Percentiles rank a stretch among this genome's conserved stretches.
Conservation (phyloP, 2,888 invertebrate genomes). For the Chloroclystis v-ata region DNA sequence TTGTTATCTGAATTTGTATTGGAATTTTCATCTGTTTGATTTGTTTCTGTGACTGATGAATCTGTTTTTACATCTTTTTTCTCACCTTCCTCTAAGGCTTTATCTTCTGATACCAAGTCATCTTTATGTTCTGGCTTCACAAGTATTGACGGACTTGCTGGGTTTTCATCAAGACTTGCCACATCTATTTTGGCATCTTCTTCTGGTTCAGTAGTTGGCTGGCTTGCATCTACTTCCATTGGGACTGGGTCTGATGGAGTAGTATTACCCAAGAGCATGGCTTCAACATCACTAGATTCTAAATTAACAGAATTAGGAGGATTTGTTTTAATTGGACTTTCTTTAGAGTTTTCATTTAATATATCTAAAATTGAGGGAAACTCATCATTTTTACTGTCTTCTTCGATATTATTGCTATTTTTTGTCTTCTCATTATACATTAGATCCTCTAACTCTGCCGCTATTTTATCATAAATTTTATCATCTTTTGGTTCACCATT, state of each 20-base stretch:
- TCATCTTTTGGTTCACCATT: slow-evolving; percentile 64
- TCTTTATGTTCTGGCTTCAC: slow-evolving; percentile 42
- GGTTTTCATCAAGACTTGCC: slow-evolving; percentile 39
- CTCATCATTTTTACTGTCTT: slow-evolving; percentile 62
- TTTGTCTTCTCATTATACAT: slow-evolving; percentile 65
- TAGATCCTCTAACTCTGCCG: slow-evolving; percentile 70
- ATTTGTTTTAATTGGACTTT: slow-evolving; percentile 33
- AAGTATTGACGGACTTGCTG: slow-evolving; percentile 65
- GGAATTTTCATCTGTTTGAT: slow-evolving; percentile 29
- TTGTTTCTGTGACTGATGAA: slow-evolving; percentile 20
- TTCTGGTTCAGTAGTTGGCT: background rate
- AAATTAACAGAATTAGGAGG: slow-evolving; percentile 47
- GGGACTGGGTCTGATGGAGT: slow-evolving; percentile 36
- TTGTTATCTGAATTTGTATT: slow-evolving; percentile 28
- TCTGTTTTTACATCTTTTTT: slow-evolving; percentile 9
- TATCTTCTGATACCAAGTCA: slow-evolving; percentile 16
- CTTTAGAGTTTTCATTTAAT: slow-evolving; percentile 54
- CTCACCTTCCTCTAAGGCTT: slow-evolving; percentile 4
- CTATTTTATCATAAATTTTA: slow-evolving; percentile 73
- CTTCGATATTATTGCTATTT: slow-evolving; percentile 45
- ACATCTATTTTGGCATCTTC: slow-evolving; percentile 5
- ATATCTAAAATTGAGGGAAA: slow-evolving; percentile 75
- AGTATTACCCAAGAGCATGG: slow-evolving; percentile 63
- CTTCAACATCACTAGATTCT: slow-evolving; percentile 69
- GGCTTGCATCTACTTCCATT: slow-evolving; percentile 47